phyloP scores from a whole-genome alignment of 1,140 invertebrate species.

The Drosophila pandora region DNA sequence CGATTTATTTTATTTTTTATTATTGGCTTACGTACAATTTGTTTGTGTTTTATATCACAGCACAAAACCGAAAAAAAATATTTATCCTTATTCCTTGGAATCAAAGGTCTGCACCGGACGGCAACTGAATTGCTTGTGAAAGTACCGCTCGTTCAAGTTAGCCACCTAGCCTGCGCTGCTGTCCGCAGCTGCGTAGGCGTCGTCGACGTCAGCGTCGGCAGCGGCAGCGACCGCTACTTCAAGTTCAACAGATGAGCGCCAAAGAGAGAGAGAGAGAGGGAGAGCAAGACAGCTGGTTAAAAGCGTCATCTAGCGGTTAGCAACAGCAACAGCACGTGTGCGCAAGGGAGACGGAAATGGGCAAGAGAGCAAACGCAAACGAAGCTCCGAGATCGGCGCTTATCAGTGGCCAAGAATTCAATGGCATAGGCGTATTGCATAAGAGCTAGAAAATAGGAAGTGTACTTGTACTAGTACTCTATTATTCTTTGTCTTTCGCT shows the following conservation, averaged over 20 bases:
- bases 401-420: slow-evolving; percentile 57
- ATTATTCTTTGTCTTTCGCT: slow-evolving; percentile 28
- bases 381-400: slow-evolving; percentile 43
- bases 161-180: slow-evolving; percentile 67
- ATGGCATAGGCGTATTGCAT: slow-evolving; percentile 61
- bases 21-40: slow-evolving; percentile 75
- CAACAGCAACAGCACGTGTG: slow-evolving; percentile 49
- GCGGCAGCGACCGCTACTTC: slow-evolving; percentile 34
- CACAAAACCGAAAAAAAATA: slow-evolving; percentile 77
- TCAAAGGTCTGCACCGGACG: slow-evolving; percentile 80
- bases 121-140: slow-evolving; percentile 82
- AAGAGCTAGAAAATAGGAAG: slow-evolving; percentile 51
- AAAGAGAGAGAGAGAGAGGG: slow-evolving; percentile 18
- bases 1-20: slow-evolving; percentile 19
- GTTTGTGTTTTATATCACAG: slow-evolving; percentile 81
- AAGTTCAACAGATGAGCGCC: slow-evolving; percentile 58
- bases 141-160: slow-evolving; percentile 18
- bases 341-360: slow-evolving; percentile 16
- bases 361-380: background rate
- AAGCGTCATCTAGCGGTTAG: slow-evolving; percentile 48
- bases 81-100: slow-evolving; percentile 76
- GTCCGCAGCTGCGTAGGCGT: slow-evolving; percentile 19
- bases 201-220: slow-evolving; percentile 8
- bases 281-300: slow-evolving; percentile 22
- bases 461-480: slow-evolving; percentile 16